These are phyloP conservation scores for Ridgeia piscesae DNA, from an alignment of 1,140 invertebrate genomes.

Conservation along the genomic window DNA sequence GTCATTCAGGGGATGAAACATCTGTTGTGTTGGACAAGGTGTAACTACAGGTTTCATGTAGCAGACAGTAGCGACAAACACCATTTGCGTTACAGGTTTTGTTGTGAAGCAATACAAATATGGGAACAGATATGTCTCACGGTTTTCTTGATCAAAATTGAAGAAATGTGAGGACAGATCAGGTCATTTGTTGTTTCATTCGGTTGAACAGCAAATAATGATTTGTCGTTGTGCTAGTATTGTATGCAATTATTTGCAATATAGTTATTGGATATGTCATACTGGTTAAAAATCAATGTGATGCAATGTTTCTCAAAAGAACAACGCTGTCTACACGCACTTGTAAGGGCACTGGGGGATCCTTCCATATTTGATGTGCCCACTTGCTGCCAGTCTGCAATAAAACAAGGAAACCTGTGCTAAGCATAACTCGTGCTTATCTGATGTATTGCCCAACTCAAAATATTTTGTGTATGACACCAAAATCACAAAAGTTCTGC, in stretches of 20 bases:
- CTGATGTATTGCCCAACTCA: too few species aligned
- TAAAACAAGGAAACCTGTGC: too few species aligned
- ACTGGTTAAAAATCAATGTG: not conserved
- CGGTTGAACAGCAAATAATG: too few species aligned
- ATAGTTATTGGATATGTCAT: not conserved
- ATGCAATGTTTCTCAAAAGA: too few species aligned
- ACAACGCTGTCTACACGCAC: too few species aligned
- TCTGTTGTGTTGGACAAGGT: not conserved
- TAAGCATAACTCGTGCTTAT: too few species aligned
- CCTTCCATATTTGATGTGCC: too few species aligned
- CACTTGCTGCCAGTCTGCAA: too few species aligned
- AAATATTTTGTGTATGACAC: too few species aligned
- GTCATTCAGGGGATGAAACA: too few species aligned
- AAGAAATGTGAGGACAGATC: not conserved
- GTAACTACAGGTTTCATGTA: not conserved
- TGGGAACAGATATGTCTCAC: not conserved
- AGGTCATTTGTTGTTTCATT: not conserved
- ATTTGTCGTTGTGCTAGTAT: not conserved
- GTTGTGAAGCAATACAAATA: not conserved
- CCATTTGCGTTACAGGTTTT: not conserved
- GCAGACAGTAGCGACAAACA: not conserved
- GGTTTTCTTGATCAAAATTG: not conserved
- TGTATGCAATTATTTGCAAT: not conserved
- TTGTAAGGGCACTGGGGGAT: too few species aligned
- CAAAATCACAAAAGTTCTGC: too few species aligned